Conservation (phyloP, 2,113 vertebrate species). For the Potamarius usumacintae region DNA sequence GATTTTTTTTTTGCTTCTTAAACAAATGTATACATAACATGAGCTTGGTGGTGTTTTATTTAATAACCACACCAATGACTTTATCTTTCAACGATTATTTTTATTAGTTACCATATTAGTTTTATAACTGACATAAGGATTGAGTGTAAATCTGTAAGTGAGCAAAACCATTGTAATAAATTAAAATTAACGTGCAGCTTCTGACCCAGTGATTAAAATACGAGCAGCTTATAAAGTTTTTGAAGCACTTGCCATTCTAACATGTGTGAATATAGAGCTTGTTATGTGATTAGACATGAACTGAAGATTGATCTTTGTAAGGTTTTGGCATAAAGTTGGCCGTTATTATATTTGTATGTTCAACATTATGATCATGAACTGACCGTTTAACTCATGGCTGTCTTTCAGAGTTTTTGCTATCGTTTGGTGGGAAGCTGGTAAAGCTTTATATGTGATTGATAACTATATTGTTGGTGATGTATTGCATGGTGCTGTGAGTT, state of each 20-base stretch:
- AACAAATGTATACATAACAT: background rate
- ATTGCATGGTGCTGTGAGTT: background rate
- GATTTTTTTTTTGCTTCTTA: background rate
- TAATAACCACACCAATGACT: background rate
- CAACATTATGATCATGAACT: background rate
- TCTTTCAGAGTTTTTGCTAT: background rate
- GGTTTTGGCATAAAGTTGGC: background rate
- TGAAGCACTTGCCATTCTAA: background rate
- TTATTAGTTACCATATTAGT: background rate
- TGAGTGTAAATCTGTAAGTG: too few relatives aligned
- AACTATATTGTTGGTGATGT: background rate
- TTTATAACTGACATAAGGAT: background rate
- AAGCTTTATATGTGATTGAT: background rate
- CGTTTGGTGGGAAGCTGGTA: background rate
- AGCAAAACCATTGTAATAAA: background rate
- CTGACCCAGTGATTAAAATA: background rate
- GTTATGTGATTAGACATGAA: background rate
- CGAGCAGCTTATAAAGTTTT: background rate
- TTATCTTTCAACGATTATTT: background rate
- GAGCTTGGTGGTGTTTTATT: background rate
- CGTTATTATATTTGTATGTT: background rate
- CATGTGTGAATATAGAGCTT: background rate
- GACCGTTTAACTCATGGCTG: background rate
- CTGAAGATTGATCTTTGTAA: background rate
- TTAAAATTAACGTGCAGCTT: background rate